Evolutionary conservation across 2,888 invertebrate species (phyloP).

Genomic region (Sympetrum striolatum): DNA sequence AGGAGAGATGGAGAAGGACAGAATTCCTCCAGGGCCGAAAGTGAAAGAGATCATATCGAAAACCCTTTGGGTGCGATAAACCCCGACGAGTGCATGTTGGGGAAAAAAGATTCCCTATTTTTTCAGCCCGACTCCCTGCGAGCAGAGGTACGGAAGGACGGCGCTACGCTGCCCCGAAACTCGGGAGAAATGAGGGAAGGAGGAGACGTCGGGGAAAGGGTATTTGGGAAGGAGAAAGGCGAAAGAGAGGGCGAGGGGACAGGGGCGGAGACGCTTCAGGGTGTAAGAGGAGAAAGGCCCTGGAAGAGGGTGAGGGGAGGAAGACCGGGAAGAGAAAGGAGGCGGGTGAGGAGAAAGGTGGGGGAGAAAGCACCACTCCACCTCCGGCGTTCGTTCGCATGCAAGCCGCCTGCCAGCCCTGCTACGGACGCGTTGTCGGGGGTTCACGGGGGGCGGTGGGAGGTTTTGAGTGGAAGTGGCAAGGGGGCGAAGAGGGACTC

Average conservation of each 20-base stretch:
- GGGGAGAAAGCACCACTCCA: conserved; percentile 34
- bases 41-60: not conserved
- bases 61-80: conserved; percentile 10
- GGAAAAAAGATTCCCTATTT: not conserved
- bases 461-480: not conserved
- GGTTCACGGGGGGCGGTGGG: not conserved
- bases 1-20: not conserved
- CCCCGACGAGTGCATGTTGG: conserved; percentile 7
- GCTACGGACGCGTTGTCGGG: not conserved
- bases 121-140: not conserved
- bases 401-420: conserved; percentile 40
- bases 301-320: not conserved
- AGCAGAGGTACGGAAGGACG: not conserved
- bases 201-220: not conserved
- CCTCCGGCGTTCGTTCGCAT: conserved; percentile 37
- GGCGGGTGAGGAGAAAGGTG: not conserved
- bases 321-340: conserved; percentile 31
- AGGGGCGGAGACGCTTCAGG: conserved; percentile 6
- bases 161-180: not conserved
- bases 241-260: not conserved
- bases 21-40: not conserved
- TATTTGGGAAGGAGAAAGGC: not conserved
- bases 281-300: conserved; percentile 42
- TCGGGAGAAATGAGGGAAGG: not conserved
- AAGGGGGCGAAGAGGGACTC: not conserved